phyloP scores from a whole-genome alignment of 2,888 invertebrate genomes.

The Brachycybe producta region DNA sequence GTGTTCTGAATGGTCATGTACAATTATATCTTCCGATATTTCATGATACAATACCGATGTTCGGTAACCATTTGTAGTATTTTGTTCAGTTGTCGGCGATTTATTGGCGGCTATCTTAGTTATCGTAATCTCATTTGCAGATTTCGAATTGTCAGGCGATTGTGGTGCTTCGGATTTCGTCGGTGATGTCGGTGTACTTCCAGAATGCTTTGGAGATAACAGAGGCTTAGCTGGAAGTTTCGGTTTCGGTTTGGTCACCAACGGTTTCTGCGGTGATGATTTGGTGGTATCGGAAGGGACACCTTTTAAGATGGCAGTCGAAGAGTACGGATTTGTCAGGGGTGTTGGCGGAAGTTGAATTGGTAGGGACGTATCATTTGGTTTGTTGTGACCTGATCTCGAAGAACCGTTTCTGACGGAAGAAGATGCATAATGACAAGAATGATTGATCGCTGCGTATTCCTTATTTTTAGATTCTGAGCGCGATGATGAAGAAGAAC shows the following conservation, averaged over 20 bases:
- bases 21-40: no score
- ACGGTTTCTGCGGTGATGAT: background rate
- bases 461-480: conserved; percentile 10
- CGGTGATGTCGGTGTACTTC: no score
- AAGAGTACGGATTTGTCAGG: conserved; percentile 16
- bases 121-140: conserved; percentile 1
- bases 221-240: conserved; percentile 26
- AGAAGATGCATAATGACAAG: conserved; percentile 16
- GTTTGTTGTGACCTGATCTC: no score
- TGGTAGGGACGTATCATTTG: background rate
- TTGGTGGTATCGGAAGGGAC: background rate
- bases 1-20: no score
- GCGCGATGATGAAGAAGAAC: conserved; percentile 1
- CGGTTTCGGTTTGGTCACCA: conserved; percentile 23
- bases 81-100: background rate
- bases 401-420: background rate
- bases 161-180: background rate
- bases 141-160: background rate
- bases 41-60: background rate
- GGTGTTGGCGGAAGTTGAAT: conserved; percentile 6
- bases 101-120: conserved; percentile 17
- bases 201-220: conserved; percentile 2
- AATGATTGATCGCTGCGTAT: conserved; percentile 7
- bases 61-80: background rate
- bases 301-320: conserved; percentile 15